Evolutionary conservation across 2,888 invertebrate genomes (phyloP), one percentile per base, ranked within the genome.

Genomic region (Craniophora ligustri): DNA sequence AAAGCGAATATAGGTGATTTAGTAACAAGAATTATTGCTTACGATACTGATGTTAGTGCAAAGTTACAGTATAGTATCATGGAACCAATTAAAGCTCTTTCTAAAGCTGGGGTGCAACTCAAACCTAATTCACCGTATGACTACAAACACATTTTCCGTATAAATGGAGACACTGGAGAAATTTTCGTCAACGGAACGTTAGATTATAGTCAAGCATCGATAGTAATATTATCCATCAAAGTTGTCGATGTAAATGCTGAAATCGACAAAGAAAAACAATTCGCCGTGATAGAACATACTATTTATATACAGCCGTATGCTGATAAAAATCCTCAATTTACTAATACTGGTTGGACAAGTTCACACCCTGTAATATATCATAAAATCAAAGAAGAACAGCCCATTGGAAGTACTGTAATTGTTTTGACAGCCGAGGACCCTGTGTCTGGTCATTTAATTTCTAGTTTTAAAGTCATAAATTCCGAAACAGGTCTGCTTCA

Each of bases 291-390:
- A 0, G 97, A 97, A 75, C 95, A 97, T 5, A 96, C 97, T 0
- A 93, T 97, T 31, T 97, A 97, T 78, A 95, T 97, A 19, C 96
- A 97, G 79, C 96, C 97, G 0, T 96, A 96, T 78, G 95, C 96
- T 61, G 96, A 97, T 68, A 95, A 96, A 72, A 96, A 96, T 84
- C 96, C 97, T 0, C 94, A 96, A 21, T 97, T 97, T 67, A 95
- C 95, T 1, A 95, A 96, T 67, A 82, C 95, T 0, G 96, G 96
- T 1, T 97, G 97, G 97, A 95, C 95, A 0, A 95, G 95, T 19
- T 94, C 95, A 0, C 95, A 95, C 65, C 96, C 96, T 0, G 88
- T 95, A 0, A 95, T 97, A 21, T 94, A 95, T 42, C 92, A 96
- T 1, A 94, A 94, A 50, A 93, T 97, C 5, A 96, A 96, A 51